Evolutionary conservation across 2,113 vertebrate species (phyloP).

Genomic region (Ophiodon elongatus): DNA sequence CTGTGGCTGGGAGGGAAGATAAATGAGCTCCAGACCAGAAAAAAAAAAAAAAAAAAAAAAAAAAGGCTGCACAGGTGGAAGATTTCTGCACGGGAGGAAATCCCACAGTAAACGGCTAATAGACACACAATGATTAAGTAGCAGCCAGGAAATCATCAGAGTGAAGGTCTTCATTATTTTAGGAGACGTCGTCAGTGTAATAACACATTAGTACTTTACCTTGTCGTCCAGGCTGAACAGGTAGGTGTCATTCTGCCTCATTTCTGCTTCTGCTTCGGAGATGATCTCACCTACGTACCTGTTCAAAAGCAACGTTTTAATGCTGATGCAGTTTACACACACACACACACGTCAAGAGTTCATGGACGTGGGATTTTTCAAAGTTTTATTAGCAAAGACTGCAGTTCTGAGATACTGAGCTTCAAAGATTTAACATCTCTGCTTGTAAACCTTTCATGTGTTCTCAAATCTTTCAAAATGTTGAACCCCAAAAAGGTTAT

Average conservation of each 20-base stretch:
- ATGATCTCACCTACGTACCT: conserved; percentile 98
- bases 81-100: neutral
- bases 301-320: conserved; percentile 29
- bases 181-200: neutral
- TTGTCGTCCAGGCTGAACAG: conserved; percentile 97
- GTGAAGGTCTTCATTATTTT: no score
- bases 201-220: conserved; percentile 76
- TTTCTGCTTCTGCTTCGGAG: conserved; percentile 93
- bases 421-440: conserved; percentile 8
- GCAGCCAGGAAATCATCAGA: neutral
- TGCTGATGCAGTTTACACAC: neutral
- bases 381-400: neutral
- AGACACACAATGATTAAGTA: neutral
- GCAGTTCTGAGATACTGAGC: conserved; percentile 15
- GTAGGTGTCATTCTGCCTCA: conserved; percentile 95
- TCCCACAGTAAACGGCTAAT: neutral
- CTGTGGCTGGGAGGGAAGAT: conserved; percentile 83
- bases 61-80: neutral
- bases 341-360: neutral
- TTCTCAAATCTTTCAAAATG: neutral
- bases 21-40: neutral
- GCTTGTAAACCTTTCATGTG: neutral
- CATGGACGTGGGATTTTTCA: neutral
- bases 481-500: conserved; percentile 2
- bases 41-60: neutral